Conservation (phyloP, 2,888 invertebrate genomes). For the Heliconius ethilla region DNA sequence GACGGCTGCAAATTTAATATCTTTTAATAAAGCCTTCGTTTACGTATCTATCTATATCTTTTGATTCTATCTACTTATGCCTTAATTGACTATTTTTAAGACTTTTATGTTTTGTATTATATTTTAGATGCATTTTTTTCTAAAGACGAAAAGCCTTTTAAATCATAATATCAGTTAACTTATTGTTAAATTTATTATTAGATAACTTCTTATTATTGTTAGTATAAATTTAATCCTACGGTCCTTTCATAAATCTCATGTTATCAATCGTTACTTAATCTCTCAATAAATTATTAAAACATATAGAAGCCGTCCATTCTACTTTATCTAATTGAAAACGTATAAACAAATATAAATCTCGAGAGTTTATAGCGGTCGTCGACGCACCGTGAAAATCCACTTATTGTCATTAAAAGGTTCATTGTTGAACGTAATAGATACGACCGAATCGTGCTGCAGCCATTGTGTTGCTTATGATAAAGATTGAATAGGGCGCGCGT, state of each 20-base stretch:
- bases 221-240: neutral
- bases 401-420: conserved; percentile 45
- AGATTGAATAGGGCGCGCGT: conserved; percentile 68
- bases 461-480: conserved; percentile 56
- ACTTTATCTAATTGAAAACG: conserved; percentile 16
- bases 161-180: neutral
- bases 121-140: no score
- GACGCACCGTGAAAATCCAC: conserved; percentile 41
- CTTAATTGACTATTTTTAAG: no score
- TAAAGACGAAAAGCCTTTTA: no score
- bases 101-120: no score
- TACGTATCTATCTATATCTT: neutral
- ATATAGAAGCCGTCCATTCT: neutral
- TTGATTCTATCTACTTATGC: neutral
- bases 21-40: neutral
- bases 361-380: conserved; percentile 24
- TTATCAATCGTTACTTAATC: conserved; percentile 4
- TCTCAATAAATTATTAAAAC: conserved; percentile 8
- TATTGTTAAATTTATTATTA: neutral
- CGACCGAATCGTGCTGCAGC: conserved; percentile 41
- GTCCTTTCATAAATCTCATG: neutral
- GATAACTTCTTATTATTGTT: neutral
- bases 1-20: conserved; percentile 10
- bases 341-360: conserved; percentile 21
- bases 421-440: conserved; percentile 45